A percentile compares a stretch with the other conserved stretches of the same genome.
phyloP scores from a whole-genome alignment of 2,888 invertebrate species.

The Desoria tigrina region DNA sequence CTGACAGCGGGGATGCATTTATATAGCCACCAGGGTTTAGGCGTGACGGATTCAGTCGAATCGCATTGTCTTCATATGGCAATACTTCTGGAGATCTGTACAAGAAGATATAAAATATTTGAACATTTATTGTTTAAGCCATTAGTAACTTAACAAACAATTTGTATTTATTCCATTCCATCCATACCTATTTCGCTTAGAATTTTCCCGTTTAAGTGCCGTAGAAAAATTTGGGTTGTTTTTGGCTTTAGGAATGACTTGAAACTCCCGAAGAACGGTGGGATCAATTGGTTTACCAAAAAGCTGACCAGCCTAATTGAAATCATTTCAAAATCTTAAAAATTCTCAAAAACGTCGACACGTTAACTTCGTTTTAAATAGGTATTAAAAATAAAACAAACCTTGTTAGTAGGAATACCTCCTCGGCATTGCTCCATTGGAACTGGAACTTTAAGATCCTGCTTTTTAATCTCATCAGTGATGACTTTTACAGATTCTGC shows the following conservation, averaged over 20 bases:
- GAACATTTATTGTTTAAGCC: conserved; percentile 1
- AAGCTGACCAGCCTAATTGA: conserved; percentile 49
- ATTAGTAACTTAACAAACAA: not conserved
- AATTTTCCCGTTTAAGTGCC: conserved; percentile 71
- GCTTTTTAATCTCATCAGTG: too few relatives aligned
- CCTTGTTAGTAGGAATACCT: too few relatives aligned
- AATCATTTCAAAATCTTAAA: not conserved
- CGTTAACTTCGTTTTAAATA: too few relatives aligned
- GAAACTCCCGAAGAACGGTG: conserved; percentile 72
- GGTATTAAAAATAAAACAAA: too few relatives aligned
- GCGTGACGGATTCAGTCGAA: conserved; percentile 76
- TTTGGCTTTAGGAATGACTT: conserved; percentile 75
- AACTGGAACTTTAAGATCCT: too few relatives aligned
- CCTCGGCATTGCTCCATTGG: too few relatives aligned
- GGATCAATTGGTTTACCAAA: conserved; percentile 55
- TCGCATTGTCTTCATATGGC: conserved; percentile 88
- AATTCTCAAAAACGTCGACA: too few relatives aligned
- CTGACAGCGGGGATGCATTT: conserved; percentile 88
- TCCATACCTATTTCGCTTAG: conserved; percentile 59
- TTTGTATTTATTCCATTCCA: too few relatives aligned
- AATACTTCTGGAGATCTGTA: conserved; percentile 70
- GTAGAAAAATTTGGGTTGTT: conserved; percentile 70
- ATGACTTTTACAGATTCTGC: too few relatives aligned
- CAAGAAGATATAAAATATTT: conserved; percentile 56
- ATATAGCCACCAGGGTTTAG: conserved; percentile 86